phyloP scores from a whole-genome alignment of 1,140 invertebrate genomes.

The Anastatus disparis region DNA sequence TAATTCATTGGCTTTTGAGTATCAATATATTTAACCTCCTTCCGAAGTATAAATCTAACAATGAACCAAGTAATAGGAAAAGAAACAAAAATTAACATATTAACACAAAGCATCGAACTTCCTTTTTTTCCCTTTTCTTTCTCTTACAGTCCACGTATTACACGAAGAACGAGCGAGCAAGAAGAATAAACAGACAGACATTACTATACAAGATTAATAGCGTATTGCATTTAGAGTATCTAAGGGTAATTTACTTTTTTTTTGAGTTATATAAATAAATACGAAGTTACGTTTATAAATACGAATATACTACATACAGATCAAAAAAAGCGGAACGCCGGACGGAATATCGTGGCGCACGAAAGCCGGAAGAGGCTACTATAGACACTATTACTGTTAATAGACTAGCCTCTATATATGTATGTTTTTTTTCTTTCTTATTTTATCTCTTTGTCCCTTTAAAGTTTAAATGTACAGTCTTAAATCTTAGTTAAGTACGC shows the following conservation, averaged over 20 bases:
- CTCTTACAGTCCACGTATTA: too few species aligned
- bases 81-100: too few species aligned
- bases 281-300: slow-evolving; percentile 45
- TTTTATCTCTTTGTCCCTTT: not conserved
- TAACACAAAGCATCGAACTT: too few species aligned
- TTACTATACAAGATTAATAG: too few species aligned
- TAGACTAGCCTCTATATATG: not conserved
- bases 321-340: not conserved
- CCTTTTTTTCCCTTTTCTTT: too few species aligned
- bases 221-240: slow-evolving; percentile 31
- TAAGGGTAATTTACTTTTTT: slow-evolving; percentile 42
- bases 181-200: too few species aligned
- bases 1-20: too few species aligned
- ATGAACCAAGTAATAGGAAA: too few species aligned
- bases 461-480: not conserved
- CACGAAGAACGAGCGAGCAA: too few species aligned
- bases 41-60: too few species aligned
- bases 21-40: too few species aligned
- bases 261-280: slow-evolving; percentile 49
- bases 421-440: not conserved
- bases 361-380: slow-evolving; percentile 20
- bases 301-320: slow-evolving; percentile 14
- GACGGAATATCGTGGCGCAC: slow-evolving; percentile 13
- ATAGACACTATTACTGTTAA: not conserved
- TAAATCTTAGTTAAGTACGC: slow-evolving; percentile 39